Evolutionary conservation across 2,888 invertebrate genomes (phyloP), one percentile per base, ranked within the genome.

Genomic region (Conops quadrifasciatus): DNA sequence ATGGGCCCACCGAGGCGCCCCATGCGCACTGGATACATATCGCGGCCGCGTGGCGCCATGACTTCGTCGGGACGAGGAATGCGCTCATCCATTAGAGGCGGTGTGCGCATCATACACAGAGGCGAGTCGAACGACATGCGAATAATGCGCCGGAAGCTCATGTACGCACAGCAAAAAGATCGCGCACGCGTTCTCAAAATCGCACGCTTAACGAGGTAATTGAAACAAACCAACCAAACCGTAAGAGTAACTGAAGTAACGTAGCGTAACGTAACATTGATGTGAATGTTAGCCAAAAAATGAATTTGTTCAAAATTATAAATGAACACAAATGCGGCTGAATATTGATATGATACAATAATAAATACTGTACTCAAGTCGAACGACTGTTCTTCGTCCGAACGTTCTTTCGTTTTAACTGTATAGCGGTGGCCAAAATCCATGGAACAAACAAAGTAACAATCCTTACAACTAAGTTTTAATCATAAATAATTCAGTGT

Each of bases 141-240:
- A 79, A 81, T 82, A 72, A 84, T 86, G 85, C 83, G 85, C 74
- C 81, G 82, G 73, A 83, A 84, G 78, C 78, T 86, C 72, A 75
- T 85, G 72, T 80, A 81, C 76, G 84, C 85, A 58, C 82, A 82
- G 76, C 84, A 86, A 72, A 85, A 84, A 82, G 85, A 86, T 79
- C 82, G 83, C 72, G 83, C 82, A 71, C 82, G 85, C 75, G 77
- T 84, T 73, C 77, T 85, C 72, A 85, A 85, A 78, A 85, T 86
- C 77, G 84, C 85, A 79, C 83, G 82, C 73, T 76, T 86, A 78
- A 84, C 85, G 84, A 86, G 86, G 86, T 86, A 86, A 84, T 75
- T 80, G 78, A 67, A 67, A 59, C 49, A 66, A 64, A 45, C 43
- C 19, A n/a, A n/a, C 19, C 21, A 63, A 65, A 65, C 24, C 36